Base-by-base conservation (phyloP, 2,888 invertebrate genomes). In the Ophion costatus region DNA sequence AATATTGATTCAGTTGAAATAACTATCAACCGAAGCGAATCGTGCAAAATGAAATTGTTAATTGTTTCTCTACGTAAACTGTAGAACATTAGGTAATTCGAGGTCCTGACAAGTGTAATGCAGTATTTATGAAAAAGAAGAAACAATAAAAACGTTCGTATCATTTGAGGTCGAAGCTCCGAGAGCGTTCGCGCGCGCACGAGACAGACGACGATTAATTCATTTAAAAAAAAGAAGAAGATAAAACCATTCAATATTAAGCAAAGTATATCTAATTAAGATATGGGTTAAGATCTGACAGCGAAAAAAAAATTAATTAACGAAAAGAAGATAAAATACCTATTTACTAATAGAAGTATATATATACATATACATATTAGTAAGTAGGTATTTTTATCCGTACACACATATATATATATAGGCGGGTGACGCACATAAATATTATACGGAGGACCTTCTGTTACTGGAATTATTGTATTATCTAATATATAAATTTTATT, bases 401-500 rank as follows among this genome's bases (percentile, higher is more conserved):
- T 74, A 24, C 20, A 61, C 24, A 59, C 29, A 24, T 24, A 56
- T 56, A 38, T 29, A 74, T 80, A 78, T 82, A 88, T 87, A 88
- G 79, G 82, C 82, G 82, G 84, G 79, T 87, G 80, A 85, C 87
- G 87, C 86, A 87, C 85, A 86, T 87, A 87, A 83, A 86, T 83
- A 83, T 83, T 81, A 85, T 80, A 89, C 87, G 87, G 88, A 89
- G 88, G 88, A 91, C 88, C 89, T 90, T 92, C 88, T 88, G 91
- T 92, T 92, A 90, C 91, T 91, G 90, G 89, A 90, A 89, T 91
- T 89, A 91, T 91, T 91, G 88, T 88, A 91, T 92, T 91, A 89
- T 92, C 89, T 90, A 89, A 89, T 89, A 90, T 89, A 92, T 90
- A 90, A 91, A 92, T 92, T 92, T 92, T 91, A 92, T 92, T 91